Evolutionary conservation across 2,113 vertebrate species (phyloP).

Genomic region (Thunnus maccoyii): DNA sequence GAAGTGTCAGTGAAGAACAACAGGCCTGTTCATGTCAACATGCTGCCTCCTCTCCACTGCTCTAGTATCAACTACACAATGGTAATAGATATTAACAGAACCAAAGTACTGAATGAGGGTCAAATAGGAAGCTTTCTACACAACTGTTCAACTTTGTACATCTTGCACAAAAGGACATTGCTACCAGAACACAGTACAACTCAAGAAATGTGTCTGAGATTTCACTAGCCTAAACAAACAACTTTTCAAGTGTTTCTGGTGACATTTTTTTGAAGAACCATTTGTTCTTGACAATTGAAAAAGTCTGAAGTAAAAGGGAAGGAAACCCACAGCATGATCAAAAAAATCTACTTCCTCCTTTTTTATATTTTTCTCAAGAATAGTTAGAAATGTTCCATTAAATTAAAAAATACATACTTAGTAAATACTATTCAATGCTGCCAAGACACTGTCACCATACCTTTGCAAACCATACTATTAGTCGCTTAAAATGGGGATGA

Average conservation of each 20-base stretch:
- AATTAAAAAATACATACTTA: neutral
- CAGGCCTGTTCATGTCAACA: conserved; percentile 36
- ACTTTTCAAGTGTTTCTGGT: neutral
- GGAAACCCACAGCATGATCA: neutral
- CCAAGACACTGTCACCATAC: neutral
- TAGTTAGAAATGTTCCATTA: no score
- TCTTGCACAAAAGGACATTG: neutral
- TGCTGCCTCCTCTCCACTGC: neutral
- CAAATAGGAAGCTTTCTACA: neutral
- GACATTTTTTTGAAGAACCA: neutral
- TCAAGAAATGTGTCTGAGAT: neutral
- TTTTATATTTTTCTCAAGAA: no score
- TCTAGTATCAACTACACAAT: neutral
- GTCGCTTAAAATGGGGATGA: neutral
- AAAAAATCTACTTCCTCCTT: no score
- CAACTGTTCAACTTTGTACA: neutral
- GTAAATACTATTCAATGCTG: neutral
- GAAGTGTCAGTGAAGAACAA: conserved; percentile 31
- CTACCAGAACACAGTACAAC: neutral
- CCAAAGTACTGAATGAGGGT: neutral
- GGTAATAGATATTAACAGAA: conserved; percentile 7
- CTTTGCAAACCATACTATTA: neutral
- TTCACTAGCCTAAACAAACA: neutral
- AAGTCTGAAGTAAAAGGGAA: neutral
- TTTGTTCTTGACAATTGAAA: neutral